These are phyloP conservation scores for Macropis europaea DNA, from an alignment of 2,888 invertebrate genomes.

Conservation along the genomic window DNA sequence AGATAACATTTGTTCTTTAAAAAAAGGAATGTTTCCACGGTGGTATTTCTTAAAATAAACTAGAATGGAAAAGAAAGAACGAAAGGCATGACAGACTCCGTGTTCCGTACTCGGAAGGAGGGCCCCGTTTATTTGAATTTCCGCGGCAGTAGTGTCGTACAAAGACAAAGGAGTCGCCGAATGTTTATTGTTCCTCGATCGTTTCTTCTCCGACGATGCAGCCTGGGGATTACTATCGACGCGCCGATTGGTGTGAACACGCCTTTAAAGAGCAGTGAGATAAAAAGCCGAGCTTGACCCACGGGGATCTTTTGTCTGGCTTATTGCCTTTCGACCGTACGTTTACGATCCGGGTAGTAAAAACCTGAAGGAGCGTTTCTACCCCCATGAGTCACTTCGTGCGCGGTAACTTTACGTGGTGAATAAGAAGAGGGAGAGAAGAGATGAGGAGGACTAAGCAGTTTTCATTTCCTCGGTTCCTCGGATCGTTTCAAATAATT, in stretches of 20 bases:
- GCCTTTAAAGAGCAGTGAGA: conserved; percentile 21
- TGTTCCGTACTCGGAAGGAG: conserved; percentile 31
- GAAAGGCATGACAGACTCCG: not conserved
- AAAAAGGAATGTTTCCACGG: conserved; percentile 21
- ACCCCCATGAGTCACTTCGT: conserved; percentile 67
- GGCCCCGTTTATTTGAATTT: conserved; percentile 65
- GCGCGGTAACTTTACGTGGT: conserved; percentile 8
- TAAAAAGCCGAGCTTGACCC: conserved; percentile 34
- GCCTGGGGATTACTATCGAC: not conserved
- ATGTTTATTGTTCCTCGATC: conserved; percentile 52
- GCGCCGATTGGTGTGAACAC: conserved; percentile 3
- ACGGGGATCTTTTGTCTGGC: conserved; percentile 48
- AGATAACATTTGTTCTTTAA: conserved; percentile 19
- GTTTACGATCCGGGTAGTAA: conserved; percentile 56
- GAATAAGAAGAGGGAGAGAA: not conserved
- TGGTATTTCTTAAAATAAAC: conserved; percentile 49
- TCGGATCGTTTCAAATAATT: conserved; percentile 2
- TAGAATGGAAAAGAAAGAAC: conserved; percentile 10
- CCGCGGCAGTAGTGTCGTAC: conserved; percentile 30
- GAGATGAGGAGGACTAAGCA: not conserved
- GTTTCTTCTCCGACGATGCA: not conserved
- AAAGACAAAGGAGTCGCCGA: conserved; percentile 30
- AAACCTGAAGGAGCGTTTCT: conserved; percentile 50
- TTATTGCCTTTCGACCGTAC: conserved; percentile 37
- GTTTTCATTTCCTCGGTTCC: not conserved